Base-by-base conservation (phyloP, 2,797 vertebrate genomes). In the Coluber constrictor region DNA sequence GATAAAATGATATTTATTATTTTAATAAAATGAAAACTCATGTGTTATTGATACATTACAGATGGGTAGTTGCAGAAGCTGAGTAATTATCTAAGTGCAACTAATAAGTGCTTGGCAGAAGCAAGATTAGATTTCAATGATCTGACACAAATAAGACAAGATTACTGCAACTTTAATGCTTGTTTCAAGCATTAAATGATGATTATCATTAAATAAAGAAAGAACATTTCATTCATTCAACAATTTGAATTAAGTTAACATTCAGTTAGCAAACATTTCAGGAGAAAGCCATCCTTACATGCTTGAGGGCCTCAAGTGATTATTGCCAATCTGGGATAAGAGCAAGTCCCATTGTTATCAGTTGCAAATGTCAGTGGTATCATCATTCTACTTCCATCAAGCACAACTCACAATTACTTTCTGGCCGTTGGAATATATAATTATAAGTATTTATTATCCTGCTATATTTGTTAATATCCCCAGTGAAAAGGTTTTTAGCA, bases 1-100 rank as follows among this genome's bases (percentile, higher is more conserved):
- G 92, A 96, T 79, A 96, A 92, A 94, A 96, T 96, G 91, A 96
- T 92, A 95, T 96, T 93, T 93, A 91, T 94, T 93, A 93, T 91
- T 86, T 61, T 86, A 83, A 13, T 32, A 88, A 88, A 88, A 27
- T 32, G 70, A 91, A 54, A 88, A 56, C 5, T 25, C 60, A 32
- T 92, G 11, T 1, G 5, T 25, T 56, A 51, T 47, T 20, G 4
- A 47, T 51, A 6, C 7, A 29, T 90, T 16, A 37, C 6, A 9
- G 55, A 43, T 18, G 16, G 13, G 23, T 43, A 25, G 32, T 74
- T 16, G 23, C 55, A 43, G 8, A 83, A 27, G n/a, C 12, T 27
- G 20, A 37, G 13, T 57, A 37, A 90, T 32, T 37, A 27, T 51
- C 60, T 63, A 90, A 55, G 61, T 7, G 16, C 4, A 54, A 11